Percentiles rank a stretch among this genome's conserved stretches.
Evolutionary conservation across 2,797 vertebrate genomes (phyloP).

Genomic region (Monodelphis domestica): DNA sequence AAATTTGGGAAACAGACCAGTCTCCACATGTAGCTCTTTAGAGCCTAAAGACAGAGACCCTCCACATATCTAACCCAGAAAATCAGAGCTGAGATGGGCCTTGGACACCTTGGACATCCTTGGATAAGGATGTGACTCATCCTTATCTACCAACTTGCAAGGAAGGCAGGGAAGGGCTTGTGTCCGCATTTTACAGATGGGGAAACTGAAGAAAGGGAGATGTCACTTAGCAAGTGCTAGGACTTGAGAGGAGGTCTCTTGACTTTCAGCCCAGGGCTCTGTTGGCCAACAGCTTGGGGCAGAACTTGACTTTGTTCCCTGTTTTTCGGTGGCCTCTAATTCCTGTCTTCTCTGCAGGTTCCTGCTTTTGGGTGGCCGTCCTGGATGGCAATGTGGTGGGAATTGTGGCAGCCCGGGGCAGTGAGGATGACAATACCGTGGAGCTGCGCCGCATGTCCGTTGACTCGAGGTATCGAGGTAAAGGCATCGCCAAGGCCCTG

Average conservation of each 20-base stretch:
- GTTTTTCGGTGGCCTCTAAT: constrained; percentile 5
- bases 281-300: neutral
- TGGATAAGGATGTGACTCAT: neutral
- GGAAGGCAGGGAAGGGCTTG: neutral
- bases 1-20: neutral
- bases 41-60: neutral
- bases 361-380: constrained; percentile 99
- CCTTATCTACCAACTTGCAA: neutral
- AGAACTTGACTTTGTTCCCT: neutral
- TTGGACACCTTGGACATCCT: neutral
- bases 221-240: neutral
- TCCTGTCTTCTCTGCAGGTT: constrained; percentile 87
- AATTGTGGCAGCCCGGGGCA: constrained; percentile 95
- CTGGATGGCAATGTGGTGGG: constrained; percentile 96
- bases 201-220: neutral
- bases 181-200: neutral
- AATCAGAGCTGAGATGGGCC: neutral
- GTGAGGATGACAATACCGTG: constrained; percentile 94
- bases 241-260: neutral
- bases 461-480: constrained; percentile 96
- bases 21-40: neutral
- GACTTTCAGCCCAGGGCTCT: neutral
- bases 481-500: constrained; percentile 97
- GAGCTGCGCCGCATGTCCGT: constrained; percentile 99
- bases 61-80: neutral